phyloP scores from a whole-genome alignment of 2,888 invertebrate species.

The Melinopterus prodromus region DNA sequence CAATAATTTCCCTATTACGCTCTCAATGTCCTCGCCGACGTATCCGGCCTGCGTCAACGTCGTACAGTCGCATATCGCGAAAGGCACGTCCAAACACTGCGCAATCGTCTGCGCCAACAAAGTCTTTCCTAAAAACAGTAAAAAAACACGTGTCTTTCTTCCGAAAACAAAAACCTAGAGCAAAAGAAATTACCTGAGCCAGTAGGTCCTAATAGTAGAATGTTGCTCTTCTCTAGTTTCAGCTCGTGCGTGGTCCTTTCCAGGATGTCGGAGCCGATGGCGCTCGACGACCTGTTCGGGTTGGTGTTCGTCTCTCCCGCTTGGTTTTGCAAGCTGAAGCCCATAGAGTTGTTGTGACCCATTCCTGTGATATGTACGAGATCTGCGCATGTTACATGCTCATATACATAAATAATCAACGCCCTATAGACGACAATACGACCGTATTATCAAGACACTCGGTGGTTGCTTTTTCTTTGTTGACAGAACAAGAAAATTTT shows the following conservation, averaged over 20 bases:
- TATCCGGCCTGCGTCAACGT: slow-evolving; percentile 96
- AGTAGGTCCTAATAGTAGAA: slow-evolving; percentile 94
- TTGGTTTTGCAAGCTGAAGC: slow-evolving; percentile 62
- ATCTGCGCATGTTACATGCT: slow-evolving; percentile 65
- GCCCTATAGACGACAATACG: not conserved
- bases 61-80: slow-evolving; percentile 98
- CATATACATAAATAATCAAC: slow-evolving; percentile 14
- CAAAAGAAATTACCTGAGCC: slow-evolving; percentile 80
- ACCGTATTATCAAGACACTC: too few relatives aligned
- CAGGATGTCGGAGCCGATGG: slow-evolving; percentile 78
- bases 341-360: slow-evolving; percentile 72
- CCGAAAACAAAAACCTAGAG: not conserved
- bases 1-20: slow-evolving; percentile 93
- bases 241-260: slow-evolving; percentile 85
- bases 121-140: slow-evolving; percentile 82
- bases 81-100: slow-evolving; percentile 97
- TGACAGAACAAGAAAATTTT: too few relatives aligned
- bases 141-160: too few relatives aligned
- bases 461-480: too few relatives aligned
- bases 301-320: slow-evolving; percentile 49
- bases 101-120: slow-evolving; percentile 97
- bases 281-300: slow-evolving; percentile 45
- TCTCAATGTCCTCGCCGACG: slow-evolving; percentile 99
- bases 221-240: slow-evolving; percentile 94
- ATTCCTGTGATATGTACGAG: slow-evolving; percentile 86